Base-by-base conservation (phyloP, 2,888 invertebrate genomes). In the Antitype chi region DNA sequence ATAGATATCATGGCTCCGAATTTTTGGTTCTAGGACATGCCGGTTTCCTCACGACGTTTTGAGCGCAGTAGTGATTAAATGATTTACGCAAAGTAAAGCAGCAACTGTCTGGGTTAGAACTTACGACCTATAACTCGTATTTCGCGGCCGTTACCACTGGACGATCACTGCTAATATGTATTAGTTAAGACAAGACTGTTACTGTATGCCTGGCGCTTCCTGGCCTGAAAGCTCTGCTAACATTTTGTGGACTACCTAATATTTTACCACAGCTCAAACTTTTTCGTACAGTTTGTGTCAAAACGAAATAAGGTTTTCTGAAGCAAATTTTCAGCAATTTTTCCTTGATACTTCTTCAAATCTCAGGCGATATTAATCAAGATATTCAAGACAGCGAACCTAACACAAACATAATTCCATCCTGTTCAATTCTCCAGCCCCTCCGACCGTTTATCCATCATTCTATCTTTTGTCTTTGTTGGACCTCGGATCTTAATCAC, bases 401-500 rank as follows among this genome's bases (percentile, higher is more conserved):
- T 73, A 43, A 57, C 17, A 60, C 60, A 82, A 78, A 85, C 78
- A 85, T 82, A 85, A 84, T 85, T 82, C 53, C 78, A 60, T 82
- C 71, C 66, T 70, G 85, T 85, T 70, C 74, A 67, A 72, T 84
- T 70, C 57, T 9, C 57, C 63, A 55, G 70, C 69, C 68, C 66
- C 77, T 53, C 78, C 74, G 43, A 69, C 75, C 87, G 75, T 83
- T 86, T 86, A 86, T 87, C 74, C 73, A 79, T 87, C 81, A 76
- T 85, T 82, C 78, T 64, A 72, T 85, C 85, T 82, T 82, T 78
- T 78, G 82, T 82, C 87, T 72, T 62, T 77, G 76, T 78, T 76
- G 64, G 75, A 79, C 73, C 70, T 74, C 55, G 77, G 78, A 83
- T 87, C 85, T 81, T 86, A 87, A 86, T 85, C 88, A 86, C 81